Percentiles rank a stretch among this genome's conserved stretches.
These are phyloP conservation scores for Dermolepida albohirtum DNA, from an alignment of 2,888 invertebrate genomes.

Conservation along the genomic window DNA sequence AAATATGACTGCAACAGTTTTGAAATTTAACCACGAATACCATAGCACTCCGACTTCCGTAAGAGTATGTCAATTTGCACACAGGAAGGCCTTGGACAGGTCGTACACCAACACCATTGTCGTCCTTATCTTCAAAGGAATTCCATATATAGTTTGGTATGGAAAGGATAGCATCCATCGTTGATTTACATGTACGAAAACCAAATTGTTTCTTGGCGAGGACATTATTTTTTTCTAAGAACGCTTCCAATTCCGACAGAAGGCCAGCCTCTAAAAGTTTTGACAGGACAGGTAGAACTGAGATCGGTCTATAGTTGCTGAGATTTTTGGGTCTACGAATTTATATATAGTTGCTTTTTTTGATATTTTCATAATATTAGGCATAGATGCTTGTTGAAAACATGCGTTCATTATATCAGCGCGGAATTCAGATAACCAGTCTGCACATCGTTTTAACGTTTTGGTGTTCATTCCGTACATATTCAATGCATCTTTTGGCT, in stretches of 20 bases:
- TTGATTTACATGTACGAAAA: neutral
- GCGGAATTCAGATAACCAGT: neutral
- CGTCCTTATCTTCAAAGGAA: neutral
- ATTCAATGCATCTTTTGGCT: neutral
- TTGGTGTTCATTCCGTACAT: too few species aligned
- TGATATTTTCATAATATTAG: slow-evolving; percentile 3
- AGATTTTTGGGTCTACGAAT: neutral
- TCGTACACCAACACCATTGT: neutral
- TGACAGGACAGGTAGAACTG: neutral
- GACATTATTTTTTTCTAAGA: neutral
- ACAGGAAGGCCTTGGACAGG: slow-evolving; percentile 1
- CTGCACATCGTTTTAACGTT: neutral
- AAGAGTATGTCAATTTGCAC: neutral
- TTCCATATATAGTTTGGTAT: slow-evolving; percentile 2
- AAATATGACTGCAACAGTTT: too few species aligned
- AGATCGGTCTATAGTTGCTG: slow-evolving; percentile 13
- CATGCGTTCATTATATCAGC: slow-evolving; percentile 3
- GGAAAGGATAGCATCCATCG: neutral
- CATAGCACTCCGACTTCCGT: neutral
- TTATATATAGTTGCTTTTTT: slow-evolving; percentile 1
- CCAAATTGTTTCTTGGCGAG: neutral
- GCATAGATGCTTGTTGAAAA: neutral
- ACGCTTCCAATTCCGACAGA: neutral
- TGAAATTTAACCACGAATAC: too few species aligned
- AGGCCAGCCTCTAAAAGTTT: neutral